A percentile compares a stretch with the other conserved stretches of the same genome.
These are phyloP conservation scores for Morus bassanus DNA, from an alignment of 2,797 vertebrate species.

Conservation along the genomic window DNA sequence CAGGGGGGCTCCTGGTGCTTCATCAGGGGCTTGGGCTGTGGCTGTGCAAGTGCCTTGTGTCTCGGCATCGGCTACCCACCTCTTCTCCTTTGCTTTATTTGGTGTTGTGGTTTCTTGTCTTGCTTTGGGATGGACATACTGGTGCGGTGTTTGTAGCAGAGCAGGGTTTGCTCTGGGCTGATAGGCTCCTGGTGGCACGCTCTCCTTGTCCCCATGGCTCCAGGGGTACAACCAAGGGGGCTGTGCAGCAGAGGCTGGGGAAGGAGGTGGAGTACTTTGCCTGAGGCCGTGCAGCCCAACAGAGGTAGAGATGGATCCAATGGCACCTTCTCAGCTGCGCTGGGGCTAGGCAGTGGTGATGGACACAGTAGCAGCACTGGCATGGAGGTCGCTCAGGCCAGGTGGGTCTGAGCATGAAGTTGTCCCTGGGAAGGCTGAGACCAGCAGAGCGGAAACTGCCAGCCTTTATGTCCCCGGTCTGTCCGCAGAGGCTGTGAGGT, in stretches of 20 bases:
- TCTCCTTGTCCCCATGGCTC: not conserved
- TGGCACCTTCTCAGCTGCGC: not conserved
- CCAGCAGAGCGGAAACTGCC: not conserved
- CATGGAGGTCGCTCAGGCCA: not conserved
- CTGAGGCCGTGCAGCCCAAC: not conserved
- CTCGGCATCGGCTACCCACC: not conserved
- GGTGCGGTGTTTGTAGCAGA: not conserved
- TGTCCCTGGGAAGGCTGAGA: not conserved
- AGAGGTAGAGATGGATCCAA: not conserved
- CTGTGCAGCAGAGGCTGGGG: not conserved
- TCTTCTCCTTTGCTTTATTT: not conserved
- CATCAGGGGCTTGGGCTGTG: not conserved
- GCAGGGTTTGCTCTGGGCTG: not conserved
- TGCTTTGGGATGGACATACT: not conserved
- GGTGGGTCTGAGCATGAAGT: not conserved
- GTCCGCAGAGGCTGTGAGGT: not conserved
- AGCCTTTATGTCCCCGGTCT: fast-evolving
- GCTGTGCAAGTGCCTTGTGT: not conserved
- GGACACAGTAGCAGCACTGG: not conserved
- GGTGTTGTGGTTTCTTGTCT: not conserved
- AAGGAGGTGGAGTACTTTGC: not conserved
- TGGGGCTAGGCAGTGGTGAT: fast-evolving
- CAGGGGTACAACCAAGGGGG: not conserved
- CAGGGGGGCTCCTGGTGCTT: not conserved
- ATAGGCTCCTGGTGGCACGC: fast-evolving